phyloP scores from a whole-genome alignment of 2,113 vertebrate species.

The Tretioscincus oriximinensis region DNA sequence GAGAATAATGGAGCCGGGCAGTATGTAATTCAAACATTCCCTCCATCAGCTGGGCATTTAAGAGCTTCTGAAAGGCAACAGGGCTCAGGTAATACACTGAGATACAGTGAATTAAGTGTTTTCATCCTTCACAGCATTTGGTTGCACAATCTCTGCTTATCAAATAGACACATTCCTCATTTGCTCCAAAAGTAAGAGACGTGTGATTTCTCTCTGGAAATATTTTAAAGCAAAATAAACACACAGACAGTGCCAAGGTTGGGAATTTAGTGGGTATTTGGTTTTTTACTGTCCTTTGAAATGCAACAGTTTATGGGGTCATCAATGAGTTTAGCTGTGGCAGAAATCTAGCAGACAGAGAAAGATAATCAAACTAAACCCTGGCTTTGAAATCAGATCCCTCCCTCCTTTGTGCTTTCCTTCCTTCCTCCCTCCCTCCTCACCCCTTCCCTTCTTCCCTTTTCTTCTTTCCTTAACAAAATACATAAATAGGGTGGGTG shows the following conservation, averaged over 20 bases:
- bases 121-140: slow-evolving; percentile 68
- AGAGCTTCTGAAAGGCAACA: slow-evolving; percentile 65
- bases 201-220: neutral
- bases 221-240: slow-evolving; percentile 12
- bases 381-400: neutral
- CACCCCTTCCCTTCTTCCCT: too few species aligned
- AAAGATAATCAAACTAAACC: neutral
- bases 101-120: slow-evolving; percentile 63
- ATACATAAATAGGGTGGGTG: too few species aligned
- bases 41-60: slow-evolving; percentile 62
- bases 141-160: slow-evolving; percentile 65
- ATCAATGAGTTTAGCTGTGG: neutral
- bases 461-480: too few species aligned
- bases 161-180: slow-evolving; percentile 50
- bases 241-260: neutral
- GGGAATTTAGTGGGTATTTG: too few species aligned
- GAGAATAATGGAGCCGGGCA: slow-evolving; percentile 65
- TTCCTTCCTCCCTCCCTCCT: too few species aligned
- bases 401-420: too few species aligned
- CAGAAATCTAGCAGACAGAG: neutral
- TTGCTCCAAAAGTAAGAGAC: slow-evolving; percentile 37
- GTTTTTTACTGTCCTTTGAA: neutral
- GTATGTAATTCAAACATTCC: slow-evolving; percentile 55
- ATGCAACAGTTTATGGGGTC: neutral
- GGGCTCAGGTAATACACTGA: slow-evolving; percentile 63